Conservation (phyloP, 1,140 invertebrate species). For the Scylla paramamosain region DNA sequence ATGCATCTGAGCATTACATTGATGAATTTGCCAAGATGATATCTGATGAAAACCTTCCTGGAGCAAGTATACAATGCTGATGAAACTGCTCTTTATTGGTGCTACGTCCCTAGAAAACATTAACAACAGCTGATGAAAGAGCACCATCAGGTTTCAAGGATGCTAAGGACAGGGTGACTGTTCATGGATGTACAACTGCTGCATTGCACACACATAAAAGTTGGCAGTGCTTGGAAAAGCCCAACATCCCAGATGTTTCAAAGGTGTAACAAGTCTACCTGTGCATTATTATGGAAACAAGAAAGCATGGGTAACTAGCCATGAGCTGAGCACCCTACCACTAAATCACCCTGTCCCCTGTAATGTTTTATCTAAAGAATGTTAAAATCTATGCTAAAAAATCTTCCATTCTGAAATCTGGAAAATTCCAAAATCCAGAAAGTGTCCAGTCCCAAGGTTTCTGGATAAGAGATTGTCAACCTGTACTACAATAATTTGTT, state of each 20-base stretch:
- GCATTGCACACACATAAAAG: constrained; percentile 29
- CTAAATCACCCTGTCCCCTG: too few relatives aligned
- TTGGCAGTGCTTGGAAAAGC: neutral
- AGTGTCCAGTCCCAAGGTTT: too few relatives aligned
- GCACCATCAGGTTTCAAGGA: constrained; percentile 35
- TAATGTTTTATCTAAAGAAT: too few relatives aligned
- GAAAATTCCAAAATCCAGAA: too few relatives aligned
- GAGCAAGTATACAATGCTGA: constrained; percentile 33
- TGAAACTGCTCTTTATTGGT: constrained; percentile 26
- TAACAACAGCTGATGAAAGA: constrained; percentile 22
- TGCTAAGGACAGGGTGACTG: constrained; percentile 26
- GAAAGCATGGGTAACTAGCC: neutral
- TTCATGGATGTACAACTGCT: constrained; percentile 6
- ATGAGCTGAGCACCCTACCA: too few relatives aligned
- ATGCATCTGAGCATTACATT: neutral
- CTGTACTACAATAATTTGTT: too few relatives aligned
- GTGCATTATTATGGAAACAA: constrained; percentile 42
- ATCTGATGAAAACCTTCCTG: constrained; percentile 22
- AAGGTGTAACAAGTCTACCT: neutral
- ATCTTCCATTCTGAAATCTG: too few relatives aligned
- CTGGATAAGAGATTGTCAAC: too few relatives aligned
- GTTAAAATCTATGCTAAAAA: too few relatives aligned
- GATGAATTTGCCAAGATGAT: constrained; percentile 2
- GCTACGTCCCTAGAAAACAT: neutral
- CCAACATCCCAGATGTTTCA: neutral